phyloP scores from a whole-genome alignment of 2,888 invertebrate genomes.

The Stenodera caucasica region DNA sequence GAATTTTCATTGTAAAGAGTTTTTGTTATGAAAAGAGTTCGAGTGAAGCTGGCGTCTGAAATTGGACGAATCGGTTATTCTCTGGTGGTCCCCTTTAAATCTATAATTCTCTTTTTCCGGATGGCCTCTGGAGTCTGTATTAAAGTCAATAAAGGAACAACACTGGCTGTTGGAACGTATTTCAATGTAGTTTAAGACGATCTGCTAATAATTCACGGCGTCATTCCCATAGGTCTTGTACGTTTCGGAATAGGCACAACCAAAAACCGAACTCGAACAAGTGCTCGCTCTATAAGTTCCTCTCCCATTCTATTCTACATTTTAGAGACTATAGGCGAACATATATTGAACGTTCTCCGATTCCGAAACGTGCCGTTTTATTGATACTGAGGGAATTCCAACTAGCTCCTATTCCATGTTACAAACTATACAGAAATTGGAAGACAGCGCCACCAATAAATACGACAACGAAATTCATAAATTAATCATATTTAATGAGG shows the following conservation, averaged over 20 bases:
- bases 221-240: conserved; percentile 24
- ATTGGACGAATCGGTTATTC: conserved; percentile 19
- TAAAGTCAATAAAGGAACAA: conserved; percentile 14
- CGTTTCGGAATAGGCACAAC: conserved; percentile 28
- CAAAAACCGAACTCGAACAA: conserved; percentile 10
- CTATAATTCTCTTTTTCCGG: conserved; percentile 37
- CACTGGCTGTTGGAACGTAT: conserved; percentile 22
- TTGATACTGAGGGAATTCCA: conserved; percentile 30
- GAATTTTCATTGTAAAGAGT: background rate
- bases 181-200: conserved; percentile 32
- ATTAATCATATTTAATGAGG: background rate
- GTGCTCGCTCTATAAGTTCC: background rate
- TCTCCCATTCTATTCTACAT: background rate
- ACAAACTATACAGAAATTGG: conserved; percentile 10
- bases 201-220: conserved; percentile 31
- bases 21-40: no score
- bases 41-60: no score
- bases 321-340: background rate
- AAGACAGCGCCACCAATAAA: conserved; percentile 23
- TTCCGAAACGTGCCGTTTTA: conserved; percentile 26
- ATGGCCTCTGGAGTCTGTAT: conserved; percentile 24
- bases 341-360: conserved; percentile 15
- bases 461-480: conserved; percentile 20
- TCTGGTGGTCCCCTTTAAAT: conserved; percentile 29
- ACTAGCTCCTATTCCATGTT: conserved; percentile 10